A percentile compares a stretch with the other conserved stretches of the same genome.
These are phyloP conservation scores for Micrastur ruficollis DNA, from an alignment of 2,797 vertebrate genomes.

Conservation along the genomic window DNA sequence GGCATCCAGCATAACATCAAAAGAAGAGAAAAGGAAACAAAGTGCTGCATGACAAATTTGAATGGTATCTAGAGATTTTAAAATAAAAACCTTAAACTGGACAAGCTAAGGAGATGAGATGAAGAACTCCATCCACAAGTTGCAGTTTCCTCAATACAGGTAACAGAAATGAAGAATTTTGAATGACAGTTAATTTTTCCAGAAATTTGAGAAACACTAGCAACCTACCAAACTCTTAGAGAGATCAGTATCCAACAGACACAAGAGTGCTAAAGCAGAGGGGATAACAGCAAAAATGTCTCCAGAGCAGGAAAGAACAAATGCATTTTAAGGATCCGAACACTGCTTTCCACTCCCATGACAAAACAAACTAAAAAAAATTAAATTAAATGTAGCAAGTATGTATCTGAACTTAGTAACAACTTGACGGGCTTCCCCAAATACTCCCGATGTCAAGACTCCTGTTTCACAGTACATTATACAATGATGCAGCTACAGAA, in stretches of 20 bases:
- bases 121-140: background rate
- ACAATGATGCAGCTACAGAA: background rate
- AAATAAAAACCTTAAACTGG: background rate
- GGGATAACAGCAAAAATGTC: background rate
- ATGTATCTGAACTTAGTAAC: background rate
- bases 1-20: background rate
- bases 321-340: background rate
- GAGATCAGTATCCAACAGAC: background rate
- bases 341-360: background rate
- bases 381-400: background rate
- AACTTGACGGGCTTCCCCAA: background rate
- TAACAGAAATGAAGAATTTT: background rate
- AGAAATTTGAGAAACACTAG: background rate
- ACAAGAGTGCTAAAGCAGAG: background rate
- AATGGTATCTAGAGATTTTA: background rate
- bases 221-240: background rate
- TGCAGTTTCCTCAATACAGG: background rate
- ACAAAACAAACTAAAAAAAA: background rate
- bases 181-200: background rate
- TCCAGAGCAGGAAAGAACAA: background rate
- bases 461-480: background rate
- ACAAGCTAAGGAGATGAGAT: background rate
- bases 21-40: conserved; percentile 15
- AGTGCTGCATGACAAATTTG: background rate
- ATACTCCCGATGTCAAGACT: background rate